These are phyloP conservation scores for Nephrocerus scutellatus DNA, from an alignment of 2,888 invertebrate species.

Conservation along the genomic window DNA sequence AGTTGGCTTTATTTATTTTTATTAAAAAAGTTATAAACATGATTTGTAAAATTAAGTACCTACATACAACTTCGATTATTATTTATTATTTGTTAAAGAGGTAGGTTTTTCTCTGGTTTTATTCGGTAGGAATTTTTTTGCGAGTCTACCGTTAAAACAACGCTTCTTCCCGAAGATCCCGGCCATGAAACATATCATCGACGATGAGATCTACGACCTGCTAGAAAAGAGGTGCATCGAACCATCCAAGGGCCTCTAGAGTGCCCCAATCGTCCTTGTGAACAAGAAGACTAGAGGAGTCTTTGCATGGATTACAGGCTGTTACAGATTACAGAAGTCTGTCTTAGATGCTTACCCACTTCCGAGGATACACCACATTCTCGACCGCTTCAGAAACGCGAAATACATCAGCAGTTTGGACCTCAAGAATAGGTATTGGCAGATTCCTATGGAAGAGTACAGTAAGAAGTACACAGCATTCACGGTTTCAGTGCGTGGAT, in stretches of 20 bases:
- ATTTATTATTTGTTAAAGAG: too few relatives aligned
- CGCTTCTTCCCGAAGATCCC: too few relatives aligned
- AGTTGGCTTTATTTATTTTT: too few relatives aligned
- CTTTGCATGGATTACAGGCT: constrained; percentile 1
- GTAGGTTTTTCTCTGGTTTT: too few relatives aligned
- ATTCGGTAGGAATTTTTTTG: too few relatives aligned
- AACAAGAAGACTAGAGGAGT: constrained; percentile 7
- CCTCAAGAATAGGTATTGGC: constrained; percentile 6
- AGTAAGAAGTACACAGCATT: constrained; percentile 11
- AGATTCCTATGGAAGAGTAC: not conserved
- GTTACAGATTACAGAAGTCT: constrained; percentile 10
- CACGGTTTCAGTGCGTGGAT: constrained; percentile 8
- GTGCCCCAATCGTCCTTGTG: constrained; percentile 5
- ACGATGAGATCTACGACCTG: too few relatives aligned
- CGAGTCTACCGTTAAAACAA: too few relatives aligned
- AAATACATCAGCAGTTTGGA: constrained; percentile 10
- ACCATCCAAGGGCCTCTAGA: constrained; percentile 9
- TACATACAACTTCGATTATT: too few relatives aligned
- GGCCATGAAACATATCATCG: too few relatives aligned
- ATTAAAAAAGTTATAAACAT: too few relatives aligned
- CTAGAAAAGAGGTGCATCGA: constrained; percentile 13
- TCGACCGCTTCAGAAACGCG: constrained; percentile 8
- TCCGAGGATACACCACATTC: constrained; percentile 3
- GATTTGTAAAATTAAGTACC: too few relatives aligned
- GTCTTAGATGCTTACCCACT: constrained; percentile 11